Conservation (phyloP, 2,888 invertebrate species). For the Heterodera filipjevi region DNA sequence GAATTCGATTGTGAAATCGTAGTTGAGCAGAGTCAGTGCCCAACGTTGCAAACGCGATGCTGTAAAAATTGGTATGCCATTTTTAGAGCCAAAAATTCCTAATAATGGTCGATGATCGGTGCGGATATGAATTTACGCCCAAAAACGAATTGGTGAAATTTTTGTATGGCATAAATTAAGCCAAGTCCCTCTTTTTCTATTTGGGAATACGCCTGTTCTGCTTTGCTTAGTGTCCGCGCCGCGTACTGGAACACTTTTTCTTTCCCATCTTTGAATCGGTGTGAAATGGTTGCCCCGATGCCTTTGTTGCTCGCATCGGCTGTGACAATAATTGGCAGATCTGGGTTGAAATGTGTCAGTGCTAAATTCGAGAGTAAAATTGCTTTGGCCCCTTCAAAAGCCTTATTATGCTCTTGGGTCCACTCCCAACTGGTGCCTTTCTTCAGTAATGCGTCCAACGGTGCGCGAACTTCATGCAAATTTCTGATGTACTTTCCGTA, state of each 20-base stretch:
- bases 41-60: no score
- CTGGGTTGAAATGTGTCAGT: slow-evolving; percentile 60
- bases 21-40: no score
- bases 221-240: slow-evolving; percentile 43
- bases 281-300: slow-evolving; percentile 41
- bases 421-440: slow-evolving; percentile 41
- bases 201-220: slow-evolving; percentile 33
- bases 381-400: slow-evolving; percentile 48
- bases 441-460: slow-evolving; percentile 47
- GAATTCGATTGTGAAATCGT: slow-evolving; percentile 63
- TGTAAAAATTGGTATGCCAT: no score
- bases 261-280: slow-evolving; percentile 52
- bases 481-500: slow-evolving; percentile 35
- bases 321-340: slow-evolving; percentile 58
- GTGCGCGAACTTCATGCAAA: slow-evolving; percentile 34
- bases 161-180: slow-evolving; percentile 65
- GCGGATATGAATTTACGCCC: slow-evolving; percentile 58
- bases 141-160: slow-evolving; percentile 46
- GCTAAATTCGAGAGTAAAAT: slow-evolving; percentile 48
- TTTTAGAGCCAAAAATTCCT: no score
- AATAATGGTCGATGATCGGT: slow-evolving; percentile 49
- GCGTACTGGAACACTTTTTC: slow-evolving; percentile 47
- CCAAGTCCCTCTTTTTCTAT: slow-evolving; percentile 63
- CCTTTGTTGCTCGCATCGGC: slow-evolving; percentile 63
- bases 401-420: slow-evolving; percentile 32